Evolutionary conservation across 1,140 invertebrate species (phyloP).

Genomic region (Acromyrmex echinatior): DNA sequence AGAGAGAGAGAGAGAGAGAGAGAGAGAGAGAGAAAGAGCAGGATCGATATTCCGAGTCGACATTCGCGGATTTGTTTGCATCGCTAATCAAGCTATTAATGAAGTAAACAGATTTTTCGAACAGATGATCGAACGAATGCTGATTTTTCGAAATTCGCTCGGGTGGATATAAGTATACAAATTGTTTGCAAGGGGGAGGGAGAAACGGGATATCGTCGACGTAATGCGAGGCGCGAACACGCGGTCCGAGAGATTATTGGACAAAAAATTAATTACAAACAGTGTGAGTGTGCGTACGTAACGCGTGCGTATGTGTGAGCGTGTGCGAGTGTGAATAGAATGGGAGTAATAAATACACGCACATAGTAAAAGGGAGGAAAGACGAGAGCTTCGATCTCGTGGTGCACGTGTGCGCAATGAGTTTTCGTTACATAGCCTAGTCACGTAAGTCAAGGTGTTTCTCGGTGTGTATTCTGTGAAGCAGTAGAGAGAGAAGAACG

Average conservation of each 20-base stretch:
- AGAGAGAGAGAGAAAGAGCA: neutral
- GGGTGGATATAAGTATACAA: neutral
- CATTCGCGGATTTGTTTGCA: slow-evolving; percentile 28
- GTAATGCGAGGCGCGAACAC: slow-evolving; percentile 57
- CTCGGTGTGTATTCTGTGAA: slow-evolving; percentile 77
- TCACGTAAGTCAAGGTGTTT: slow-evolving; percentile 71
- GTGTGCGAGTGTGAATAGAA: slow-evolving; percentile 20
- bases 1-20: no score
- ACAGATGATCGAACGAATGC: neutral
- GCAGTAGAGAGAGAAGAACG: slow-evolving; percentile 68
- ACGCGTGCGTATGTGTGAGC: neutral
- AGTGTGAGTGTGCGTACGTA: slow-evolving; percentile 29
- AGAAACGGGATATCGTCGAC: slow-evolving; percentile 25
- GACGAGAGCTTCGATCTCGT: slow-evolving; percentile 58
- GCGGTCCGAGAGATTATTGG: slow-evolving; percentile 66
- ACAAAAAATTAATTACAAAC: slow-evolving; percentile 69
- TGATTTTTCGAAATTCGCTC: slow-evolving; percentile 20
- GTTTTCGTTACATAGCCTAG: slow-evolving; percentile 65
- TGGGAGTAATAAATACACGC: slow-evolving; percentile 34
- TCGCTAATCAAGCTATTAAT: slow-evolving; percentile 48
- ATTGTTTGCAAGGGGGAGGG: slow-evolving; percentile 14
- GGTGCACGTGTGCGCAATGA: slow-evolving; percentile 59
- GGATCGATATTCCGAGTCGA: slow-evolving; percentile 10
- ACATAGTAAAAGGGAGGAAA: neutral
- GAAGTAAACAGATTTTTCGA: slow-evolving; percentile 41